Evolutionary conservation across 1,140 invertebrate genomes (phyloP).

Genomic region (Plodia interpunctella): DNA sequence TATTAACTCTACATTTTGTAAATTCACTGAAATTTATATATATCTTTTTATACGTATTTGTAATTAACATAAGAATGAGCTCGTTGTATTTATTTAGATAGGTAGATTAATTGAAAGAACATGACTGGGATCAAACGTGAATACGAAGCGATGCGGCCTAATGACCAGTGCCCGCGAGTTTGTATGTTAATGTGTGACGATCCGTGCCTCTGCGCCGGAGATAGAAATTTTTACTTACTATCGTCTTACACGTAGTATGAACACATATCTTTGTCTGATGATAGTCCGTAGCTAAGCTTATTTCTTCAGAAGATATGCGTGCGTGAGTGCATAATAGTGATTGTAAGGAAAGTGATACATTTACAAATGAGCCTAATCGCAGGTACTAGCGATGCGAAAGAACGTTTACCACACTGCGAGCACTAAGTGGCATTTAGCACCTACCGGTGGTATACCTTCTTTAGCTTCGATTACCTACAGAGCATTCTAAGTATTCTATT

Average conservation of each 20-base stretch:
- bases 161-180: constrained; percentile 36
- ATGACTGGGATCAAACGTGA: constrained; percentile 70
- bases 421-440: no score
- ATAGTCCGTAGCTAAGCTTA: constrained; percentile 28
- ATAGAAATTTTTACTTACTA: constrained; percentile 18
- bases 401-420: background rate
- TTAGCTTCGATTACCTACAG: constrained; percentile 36
- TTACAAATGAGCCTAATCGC: constrained; percentile 24
- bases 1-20: constrained; percentile 74
- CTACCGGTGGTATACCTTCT: constrained; percentile 32
- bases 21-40: constrained; percentile 71
- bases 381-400: constrained; percentile 15
- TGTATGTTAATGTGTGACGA: constrained; percentile 22
- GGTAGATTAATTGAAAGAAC: constrained; percentile 66
- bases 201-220: constrained; percentile 13
- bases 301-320: constrained; percentile 18
- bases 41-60: constrained; percentile 75
- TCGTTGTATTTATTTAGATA: constrained; percentile 71
- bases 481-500: constrained; percentile 49
- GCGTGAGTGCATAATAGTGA: constrained; percentile 32
- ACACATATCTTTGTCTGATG: constrained; percentile 57
- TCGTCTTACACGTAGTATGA: constrained; percentile 29
- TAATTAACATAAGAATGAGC: constrained; percentile 56
- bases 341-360: constrained; percentile 23
- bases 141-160: constrained; percentile 63